Evolutionary conservation across 2,888 invertebrate genomes (phyloP).

Genomic region (Disparrhopalites patrizii): DNA sequence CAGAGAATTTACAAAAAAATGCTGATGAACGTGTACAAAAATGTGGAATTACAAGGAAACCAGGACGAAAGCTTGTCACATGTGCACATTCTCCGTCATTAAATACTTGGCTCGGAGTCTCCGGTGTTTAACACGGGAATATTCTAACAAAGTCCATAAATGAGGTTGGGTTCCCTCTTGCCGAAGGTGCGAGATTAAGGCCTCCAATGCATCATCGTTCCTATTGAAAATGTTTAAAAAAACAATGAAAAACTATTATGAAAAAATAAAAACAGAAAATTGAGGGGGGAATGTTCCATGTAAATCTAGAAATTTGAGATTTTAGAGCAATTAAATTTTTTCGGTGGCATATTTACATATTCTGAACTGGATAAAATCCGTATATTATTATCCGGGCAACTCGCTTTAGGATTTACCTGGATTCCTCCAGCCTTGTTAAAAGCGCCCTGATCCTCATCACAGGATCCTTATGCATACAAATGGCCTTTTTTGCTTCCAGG

Average conservation of each 20-base stretch:
- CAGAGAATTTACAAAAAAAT: too few species aligned
- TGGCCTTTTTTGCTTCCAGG: background rate
- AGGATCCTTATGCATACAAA: background rate
- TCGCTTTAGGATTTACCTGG: conserved; percentile 4
- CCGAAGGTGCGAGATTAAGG: conserved; percentile 12
- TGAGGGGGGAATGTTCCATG: too few species aligned
- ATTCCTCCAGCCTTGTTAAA: conserved; percentile 9
- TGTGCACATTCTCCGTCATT: conserved; percentile 11
- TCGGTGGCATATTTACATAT: too few species aligned
- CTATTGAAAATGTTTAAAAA: conserved; percentile 7
- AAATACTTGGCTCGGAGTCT: background rate
- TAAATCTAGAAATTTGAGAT: too few species aligned
- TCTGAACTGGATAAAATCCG: too few species aligned
- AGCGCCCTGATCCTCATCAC: background rate
- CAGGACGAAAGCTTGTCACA: background rate
- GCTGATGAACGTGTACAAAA: background rate
- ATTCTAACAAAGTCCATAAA: conserved; percentile 23
- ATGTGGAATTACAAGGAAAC: background rate
- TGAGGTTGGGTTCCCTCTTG: conserved; percentile 16
- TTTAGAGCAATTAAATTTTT: too few species aligned
- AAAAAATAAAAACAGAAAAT: background rate
- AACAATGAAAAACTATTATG: background rate
- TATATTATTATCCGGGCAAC: background rate
- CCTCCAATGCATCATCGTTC: conserved; percentile 13
- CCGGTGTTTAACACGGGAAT: conserved; percentile 16